Evolutionary conservation across 2,797 vertebrate genomes (phyloP).

Genomic region (Tenualosa ilisha): DNA sequence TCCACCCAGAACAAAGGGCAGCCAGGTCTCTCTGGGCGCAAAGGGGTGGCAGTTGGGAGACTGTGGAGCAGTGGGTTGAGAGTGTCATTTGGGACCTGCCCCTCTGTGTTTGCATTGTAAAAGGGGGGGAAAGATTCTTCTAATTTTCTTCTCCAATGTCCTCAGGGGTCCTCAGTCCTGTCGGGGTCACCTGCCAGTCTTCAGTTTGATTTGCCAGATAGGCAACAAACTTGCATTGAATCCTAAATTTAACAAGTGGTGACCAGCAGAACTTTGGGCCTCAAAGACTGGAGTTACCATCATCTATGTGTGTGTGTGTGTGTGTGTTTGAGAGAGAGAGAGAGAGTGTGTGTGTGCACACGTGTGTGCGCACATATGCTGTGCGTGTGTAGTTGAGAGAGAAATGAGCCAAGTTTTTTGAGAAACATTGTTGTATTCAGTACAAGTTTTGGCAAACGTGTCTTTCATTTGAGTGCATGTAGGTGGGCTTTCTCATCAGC

Average conservation of each 20-base stretch:
- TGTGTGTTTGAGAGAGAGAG: no score
- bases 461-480: constrained; percentile 64
- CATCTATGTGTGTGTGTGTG: constrained; percentile 42
- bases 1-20: constrained; percentile 34
- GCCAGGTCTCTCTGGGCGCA: background rate
- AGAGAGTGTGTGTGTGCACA: constrained; percentile 27
- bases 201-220: constrained; percentile 43
- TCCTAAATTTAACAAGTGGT: constrained; percentile 20
- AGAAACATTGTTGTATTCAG: background rate
- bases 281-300: constrained; percentile 53
- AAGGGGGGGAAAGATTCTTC: constrained; percentile 32
- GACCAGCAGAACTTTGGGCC: constrained; percentile 64
- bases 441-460: constrained; percentile 43
- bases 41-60: background rate
- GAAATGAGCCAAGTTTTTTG: constrained; percentile 3
- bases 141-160: constrained; percentile 63
- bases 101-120: constrained; percentile 34
- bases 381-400: constrained; percentile 25
- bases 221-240: constrained; percentile 15
- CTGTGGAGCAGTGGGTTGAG: constrained; percentile 47
- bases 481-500: constrained; percentile 44
- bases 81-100: constrained; percentile 46
- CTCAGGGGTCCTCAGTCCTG: constrained; percentile 66
- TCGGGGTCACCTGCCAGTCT: constrained; percentile 32
- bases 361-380: constrained; percentile 24